A percentile compares a stretch with the other conserved stretches of the same genome.
These are phyloP conservation scores for Troides aeacus DNA, from an alignment of 2,888 invertebrate genomes.

Conservation along the genomic window DNA sequence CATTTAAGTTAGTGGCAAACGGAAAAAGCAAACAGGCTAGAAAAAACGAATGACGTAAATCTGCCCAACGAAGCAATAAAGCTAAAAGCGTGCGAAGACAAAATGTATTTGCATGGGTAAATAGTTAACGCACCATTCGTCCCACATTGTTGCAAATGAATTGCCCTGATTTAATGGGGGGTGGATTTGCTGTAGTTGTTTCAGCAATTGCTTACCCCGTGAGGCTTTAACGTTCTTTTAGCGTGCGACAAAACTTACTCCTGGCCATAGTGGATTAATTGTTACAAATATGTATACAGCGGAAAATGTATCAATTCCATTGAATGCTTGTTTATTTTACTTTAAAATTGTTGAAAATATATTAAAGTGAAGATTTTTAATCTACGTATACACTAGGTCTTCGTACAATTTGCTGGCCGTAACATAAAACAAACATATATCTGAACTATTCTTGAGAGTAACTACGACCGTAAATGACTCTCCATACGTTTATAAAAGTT, in stretches of 20 bases:
- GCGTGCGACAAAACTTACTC: conserved; percentile 2
- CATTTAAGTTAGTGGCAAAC: conserved; percentile 12
- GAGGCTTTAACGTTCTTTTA: conserved; percentile 21
- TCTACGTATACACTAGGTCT: too few relatives aligned
- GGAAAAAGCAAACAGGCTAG: conserved; percentile 19
- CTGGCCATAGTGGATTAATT: conserved; percentile 2
- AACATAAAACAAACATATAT: too few relatives aligned
- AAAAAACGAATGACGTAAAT: conserved; percentile 26
- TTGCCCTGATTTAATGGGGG: conserved; percentile 28
- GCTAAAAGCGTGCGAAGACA: conserved; percentile 31
- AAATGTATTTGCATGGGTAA: conserved; percentile 30
- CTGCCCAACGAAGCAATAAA: conserved; percentile 26
- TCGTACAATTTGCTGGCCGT: too few relatives aligned
- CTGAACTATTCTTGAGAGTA: too few relatives aligned
- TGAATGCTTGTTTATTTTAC: background rate
- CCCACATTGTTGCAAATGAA: conserved; percentile 29
- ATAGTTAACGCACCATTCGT: conserved; percentile 29
- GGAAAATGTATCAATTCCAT: background rate
- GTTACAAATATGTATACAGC: background rate
- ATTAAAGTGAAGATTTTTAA: too few relatives aligned
- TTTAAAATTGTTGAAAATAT: too few relatives aligned
- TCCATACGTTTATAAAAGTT: too few relatives aligned
- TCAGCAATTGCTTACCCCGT: conserved; percentile 22
- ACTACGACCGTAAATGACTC: too few relatives aligned
- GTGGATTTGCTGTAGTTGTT: conserved; percentile 27